Conservation (phyloP, 2,797 vertebrate species). For the Ptychadena robeensis region DNA sequence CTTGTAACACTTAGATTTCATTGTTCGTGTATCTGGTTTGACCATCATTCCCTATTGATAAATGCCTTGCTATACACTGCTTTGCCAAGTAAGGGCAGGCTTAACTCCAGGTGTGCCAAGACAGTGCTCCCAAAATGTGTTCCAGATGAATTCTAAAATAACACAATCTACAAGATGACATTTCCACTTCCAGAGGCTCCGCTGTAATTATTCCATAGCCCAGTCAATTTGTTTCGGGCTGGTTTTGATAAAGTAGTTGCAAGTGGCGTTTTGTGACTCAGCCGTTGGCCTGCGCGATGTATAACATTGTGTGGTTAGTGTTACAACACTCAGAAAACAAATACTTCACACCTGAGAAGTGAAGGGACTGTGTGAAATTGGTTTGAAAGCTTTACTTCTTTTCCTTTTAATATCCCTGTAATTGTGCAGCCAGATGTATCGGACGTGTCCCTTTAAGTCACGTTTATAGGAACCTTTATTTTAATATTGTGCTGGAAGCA, state of each 20-base stretch:
- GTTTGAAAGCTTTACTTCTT: constrained; percentile 34
- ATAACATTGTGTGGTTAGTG: constrained; percentile 19
- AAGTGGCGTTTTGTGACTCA: constrained; percentile 45
- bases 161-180: constrained; percentile 65
- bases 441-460: constrained; percentile 38
- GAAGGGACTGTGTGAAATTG: background rate
- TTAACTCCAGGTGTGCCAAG: constrained; percentile 56
- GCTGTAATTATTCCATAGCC: constrained; percentile 61
- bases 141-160: constrained; percentile 52
- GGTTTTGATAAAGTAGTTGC: constrained; percentile 62
- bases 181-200: constrained; percentile 61
- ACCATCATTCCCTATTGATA: constrained; percentile 53
- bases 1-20: constrained; percentile 19
- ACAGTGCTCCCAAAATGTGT: constrained; percentile 61
- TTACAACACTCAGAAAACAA: constrained; percentile 22
- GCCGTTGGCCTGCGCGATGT: constrained; percentile 28
- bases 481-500: background rate
- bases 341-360: constrained; percentile 40
- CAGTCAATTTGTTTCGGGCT: constrained; percentile 61
- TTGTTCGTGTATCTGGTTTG: constrained; percentile 41
- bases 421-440: constrained; percentile 29
- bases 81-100: constrained; percentile 45
- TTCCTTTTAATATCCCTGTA: constrained; percentile 28
- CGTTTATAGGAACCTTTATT: constrained; percentile 35
- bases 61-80: constrained; percentile 47